Base-by-base conservation (phyloP, 2,113 vertebrate species). In the Chaetorhynchus papuensis region DNA sequence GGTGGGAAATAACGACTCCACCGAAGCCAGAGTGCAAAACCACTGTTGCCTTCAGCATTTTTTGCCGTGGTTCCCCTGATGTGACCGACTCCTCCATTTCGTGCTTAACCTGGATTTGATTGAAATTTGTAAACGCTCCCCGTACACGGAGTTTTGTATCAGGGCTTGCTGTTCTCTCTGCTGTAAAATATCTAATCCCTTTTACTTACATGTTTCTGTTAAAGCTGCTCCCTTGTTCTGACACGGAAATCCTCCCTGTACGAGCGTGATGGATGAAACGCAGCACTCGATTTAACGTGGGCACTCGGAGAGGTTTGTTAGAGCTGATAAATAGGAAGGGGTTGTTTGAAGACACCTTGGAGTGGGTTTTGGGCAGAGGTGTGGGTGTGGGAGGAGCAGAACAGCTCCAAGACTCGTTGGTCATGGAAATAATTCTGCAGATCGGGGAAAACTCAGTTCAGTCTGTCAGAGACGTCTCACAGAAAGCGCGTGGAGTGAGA, bases 161-260 rank as follows among this genome's bases (percentile, higher is more conserved):
- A 28, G 70, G 76, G 78, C 84, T 15, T 16, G 15, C 83, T 94
- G 85, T 61, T 87, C 75, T 87, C 70, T 89, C 74, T 69, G 47
- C 76, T 93, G 80, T 89, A 60, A 83, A 84, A 75, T 63, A 80
- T 39, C 90, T 81, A 65, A 83, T 94, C 89, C 44, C 33, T 86
- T 90, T 76, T 31, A 35, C 52, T 87, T 74, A 49, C 15, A 5
- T 14, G 39, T 66, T 83, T 70, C 83, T 81, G 33, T 45, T 57
- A 10, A 39, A 93, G 89, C 72, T 35, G 30, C 10, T 86, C 35
- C 44, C 82, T 86, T 90, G 76, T 86, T 92, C 56, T 83, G 94
- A 74, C 52, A 8, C 2, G n/a, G 83, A 88, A 77, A 65, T 61
- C 76, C 80, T 42, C 26, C 66, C 76, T 31, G 52, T 19, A 5